Conservation (phyloP, 2,113 vertebrate genomes). For the Erythrocercus mccallii region DNA sequence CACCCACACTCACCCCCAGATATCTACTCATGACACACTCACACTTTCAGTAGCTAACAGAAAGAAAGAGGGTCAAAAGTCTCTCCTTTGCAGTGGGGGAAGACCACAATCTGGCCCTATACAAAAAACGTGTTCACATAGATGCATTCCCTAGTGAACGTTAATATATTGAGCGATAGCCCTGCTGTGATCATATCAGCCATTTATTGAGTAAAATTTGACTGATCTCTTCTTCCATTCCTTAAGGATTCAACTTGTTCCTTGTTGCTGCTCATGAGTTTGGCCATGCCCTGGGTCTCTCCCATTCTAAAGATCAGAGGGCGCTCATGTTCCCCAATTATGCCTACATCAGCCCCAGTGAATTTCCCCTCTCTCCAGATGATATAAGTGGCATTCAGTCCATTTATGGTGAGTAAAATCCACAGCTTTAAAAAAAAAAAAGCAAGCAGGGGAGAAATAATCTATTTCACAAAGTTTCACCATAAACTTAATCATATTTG, state of each 20-base stretch:
- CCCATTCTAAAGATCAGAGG: slow-evolving; percentile 82
- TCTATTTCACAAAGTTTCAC: neutral
- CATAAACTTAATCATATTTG: neutral
- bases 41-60: neutral
- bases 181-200: neutral
- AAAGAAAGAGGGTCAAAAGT: neutral
- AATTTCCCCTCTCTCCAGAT: slow-evolving; percentile 81
- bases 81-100: neutral
- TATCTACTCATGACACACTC: neutral
- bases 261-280: slow-evolving; percentile 95
- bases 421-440: neutral
- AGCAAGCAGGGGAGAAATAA: neutral
- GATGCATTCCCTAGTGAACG: neutral
- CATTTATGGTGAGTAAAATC: slow-evolving; percentile 84
- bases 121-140: neutral
- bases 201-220: neutral
- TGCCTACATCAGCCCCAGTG: slow-evolving; percentile 70
- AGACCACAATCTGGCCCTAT: neutral
- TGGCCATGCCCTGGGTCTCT: slow-evolving; percentile 89
- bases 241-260: slow-evolving; percentile 85
- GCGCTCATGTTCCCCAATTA: slow-evolving; percentile 90
- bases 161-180: neutral
- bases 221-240: neutral
- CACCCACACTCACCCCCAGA: slow-evolving; percentile 15
- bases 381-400: slow-evolving; percentile 88